Conservation (phyloP, 1,140 invertebrate species). For the Galleria mellonella region DNA sequence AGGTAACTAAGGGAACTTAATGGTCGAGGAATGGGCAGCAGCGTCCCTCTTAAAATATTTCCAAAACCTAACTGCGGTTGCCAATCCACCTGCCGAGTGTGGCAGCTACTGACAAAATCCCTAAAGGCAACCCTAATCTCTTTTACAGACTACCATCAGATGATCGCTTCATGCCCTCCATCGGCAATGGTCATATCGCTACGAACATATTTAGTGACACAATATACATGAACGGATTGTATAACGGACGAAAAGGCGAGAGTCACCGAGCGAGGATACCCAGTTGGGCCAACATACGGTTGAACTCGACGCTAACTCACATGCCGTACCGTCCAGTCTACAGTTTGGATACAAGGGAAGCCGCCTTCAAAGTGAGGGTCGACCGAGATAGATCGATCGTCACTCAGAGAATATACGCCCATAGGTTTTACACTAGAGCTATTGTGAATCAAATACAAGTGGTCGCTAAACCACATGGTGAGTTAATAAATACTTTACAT, state of each 20-base stretch:
- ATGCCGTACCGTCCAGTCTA: conserved; percentile 49
- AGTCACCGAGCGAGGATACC: conserved; percentile 75
- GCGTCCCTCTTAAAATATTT: too few relatives aligned
- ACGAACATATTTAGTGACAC: conserved; percentile 76
- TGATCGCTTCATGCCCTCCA: conserved; percentile 73
- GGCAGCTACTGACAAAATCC: too few relatives aligned
- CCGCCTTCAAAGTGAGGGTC: conserved; percentile 59
- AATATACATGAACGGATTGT: conserved; percentile 76
- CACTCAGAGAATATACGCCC: conserved; percentile 73
- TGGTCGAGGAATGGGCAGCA: too few relatives aligned
- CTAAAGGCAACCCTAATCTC: neutral
- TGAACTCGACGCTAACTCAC: conserved; percentile 61
- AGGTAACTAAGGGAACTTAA: too few relatives aligned
- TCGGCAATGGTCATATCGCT: conserved; percentile 75
- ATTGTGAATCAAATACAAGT: conserved; percentile 75
- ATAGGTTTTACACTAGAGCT: conserved; percentile 74
- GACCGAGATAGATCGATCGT: conserved; percentile 66
- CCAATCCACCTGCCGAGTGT: too few relatives aligned
- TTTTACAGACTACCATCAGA: conserved; percentile 68
- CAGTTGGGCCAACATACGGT: conserved; percentile 74
- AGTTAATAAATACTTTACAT: too few relatives aligned
- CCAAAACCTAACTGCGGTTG: too few relatives aligned
- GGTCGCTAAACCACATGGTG: conserved; percentile 38
- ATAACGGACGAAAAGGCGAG: conserved; percentile 71
- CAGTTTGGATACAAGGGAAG: conserved; percentile 58